Conservation (phyloP, 2,888 invertebrate genomes). For the Cremastinae sp. region DNA sequence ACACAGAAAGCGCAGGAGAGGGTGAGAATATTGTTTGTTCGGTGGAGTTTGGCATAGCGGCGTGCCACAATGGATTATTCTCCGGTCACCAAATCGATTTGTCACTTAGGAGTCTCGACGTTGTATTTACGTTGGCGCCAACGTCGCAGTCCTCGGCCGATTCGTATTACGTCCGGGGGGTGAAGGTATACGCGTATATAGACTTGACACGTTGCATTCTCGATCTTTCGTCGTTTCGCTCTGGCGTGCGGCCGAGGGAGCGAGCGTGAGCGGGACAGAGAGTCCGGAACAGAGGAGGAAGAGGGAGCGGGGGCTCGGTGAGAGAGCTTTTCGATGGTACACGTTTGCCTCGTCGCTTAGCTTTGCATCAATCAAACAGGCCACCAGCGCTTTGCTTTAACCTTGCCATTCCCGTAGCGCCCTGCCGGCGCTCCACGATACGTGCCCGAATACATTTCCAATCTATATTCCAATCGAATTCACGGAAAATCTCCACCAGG, state of each 20-base stretch:
- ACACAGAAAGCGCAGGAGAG: not conserved
- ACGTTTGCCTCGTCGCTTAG: constrained; percentile 51
- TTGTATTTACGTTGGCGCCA: constrained; percentile 59
- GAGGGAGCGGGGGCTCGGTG: constrained; percentile 21
- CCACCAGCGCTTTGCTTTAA: constrained; percentile 33
- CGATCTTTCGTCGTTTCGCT: constrained; percentile 23
- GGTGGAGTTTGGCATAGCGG: constrained; percentile 14
- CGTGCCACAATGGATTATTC: constrained; percentile 46
- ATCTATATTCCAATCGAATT: constrained; percentile 59
- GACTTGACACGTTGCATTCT: constrained; percentile 41
- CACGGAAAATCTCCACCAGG: constrained; percentile 23
- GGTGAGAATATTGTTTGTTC: not conserved
- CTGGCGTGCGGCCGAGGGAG: constrained; percentile 39
- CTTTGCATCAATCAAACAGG: constrained; percentile 58
- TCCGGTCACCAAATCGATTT: constrained; percentile 60
- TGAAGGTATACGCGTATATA: constrained; percentile 4
- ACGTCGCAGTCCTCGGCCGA: constrained; percentile 40
- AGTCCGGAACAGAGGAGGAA: not conserved
- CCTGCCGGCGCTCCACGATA: constrained; percentile 50
- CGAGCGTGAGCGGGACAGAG: not conserved
- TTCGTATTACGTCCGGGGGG: not conserved
- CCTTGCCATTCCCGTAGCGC: constrained; percentile 38
- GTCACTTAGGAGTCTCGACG: constrained; percentile 57
- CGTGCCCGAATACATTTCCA: constrained; percentile 56
- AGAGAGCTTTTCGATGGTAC: constrained; percentile 47